Conservation (phyloP, 1,140 invertebrate genomes). For the Euwallacea similis region DNA sequence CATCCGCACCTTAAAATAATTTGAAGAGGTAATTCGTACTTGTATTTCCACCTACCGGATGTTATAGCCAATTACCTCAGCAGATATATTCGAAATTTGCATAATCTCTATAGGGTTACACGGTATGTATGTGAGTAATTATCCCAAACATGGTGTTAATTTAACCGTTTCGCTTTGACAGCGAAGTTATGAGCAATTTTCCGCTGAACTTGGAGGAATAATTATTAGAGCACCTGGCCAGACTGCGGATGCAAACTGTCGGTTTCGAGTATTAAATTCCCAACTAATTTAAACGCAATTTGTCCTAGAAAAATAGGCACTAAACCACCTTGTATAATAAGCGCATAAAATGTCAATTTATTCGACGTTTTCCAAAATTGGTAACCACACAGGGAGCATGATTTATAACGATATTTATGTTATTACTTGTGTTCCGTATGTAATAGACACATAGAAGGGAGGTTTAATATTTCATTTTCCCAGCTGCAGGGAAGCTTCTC, state of each 20-base stretch:
- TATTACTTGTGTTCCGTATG: slow-evolving; percentile 38
- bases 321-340: background rate
- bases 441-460: slow-evolving; percentile 40
- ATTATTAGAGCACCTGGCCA: slow-evolving; percentile 16
- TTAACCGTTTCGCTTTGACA: slow-evolving; percentile 14
- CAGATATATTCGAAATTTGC: slow-evolving; percentile 16
- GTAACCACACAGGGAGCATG: slow-evolving; percentile 12
- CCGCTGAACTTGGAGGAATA: slow-evolving; percentile 17
- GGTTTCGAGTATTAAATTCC: background rate
- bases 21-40: no score
- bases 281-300: background rate
- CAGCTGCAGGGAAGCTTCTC: slow-evolving; percentile 37
- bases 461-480: slow-evolving; percentile 41
- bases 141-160: slow-evolving; percentile 26
- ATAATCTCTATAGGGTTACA: slow-evolving; percentile 13
- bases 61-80: background rate
- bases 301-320: background rate
- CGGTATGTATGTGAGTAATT: slow-evolving; percentile 13
- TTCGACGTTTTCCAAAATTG: slow-evolving; percentile 22
- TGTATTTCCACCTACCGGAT: no score
- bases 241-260: background rate
- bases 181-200: slow-evolving; percentile 18
- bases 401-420: slow-evolving; percentile 40
- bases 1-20: no score
- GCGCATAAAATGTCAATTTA: slow-evolving; percentile 26